Evolutionary conservation across 2,797 vertebrate genomes (phyloP), one percentile per base, ranked within the genome.

Genomic region (Myotis pilosus): DNA sequence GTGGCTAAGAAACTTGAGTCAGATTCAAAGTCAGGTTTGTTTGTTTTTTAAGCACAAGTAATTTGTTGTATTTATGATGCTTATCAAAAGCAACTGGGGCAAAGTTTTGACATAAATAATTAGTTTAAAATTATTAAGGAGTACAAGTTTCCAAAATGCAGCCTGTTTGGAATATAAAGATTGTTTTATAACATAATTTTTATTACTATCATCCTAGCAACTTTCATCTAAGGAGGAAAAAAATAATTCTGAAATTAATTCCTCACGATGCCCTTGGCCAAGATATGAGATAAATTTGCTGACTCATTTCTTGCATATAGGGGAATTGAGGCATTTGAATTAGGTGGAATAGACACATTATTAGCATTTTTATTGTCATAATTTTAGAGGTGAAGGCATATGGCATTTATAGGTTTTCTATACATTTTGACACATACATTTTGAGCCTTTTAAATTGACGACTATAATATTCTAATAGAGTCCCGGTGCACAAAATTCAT

Each of bases 21-120:
- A 90, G 72, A 91, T 55, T 89, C 82, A 33, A 72, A 95, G 93
- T 84, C 41, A 89, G 20, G 19, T 38, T 72, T 72, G 57, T 36
- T 60, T 41, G 38, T 75, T 86, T 60, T 22, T 74, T 81, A 97
- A 94, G 47, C 51, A 88, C 25, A 83, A 93, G 71, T 78, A 91
- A 94, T 94, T 96, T 76, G 91, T 89, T 92, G 80, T 94, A 83
- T 89, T 94, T 94, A 95, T 87, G 80, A 95, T 53, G 57, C 10
- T 89, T 89, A 92, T 95, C 75, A 91, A 96, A 97, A 36, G 55
- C 72, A 95, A 69, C 76, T 28, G 1, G 30, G 93, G 89, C 38
- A 83, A 96, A 79, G 55, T 91, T 95, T 96, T 87, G 93, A 94
- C 92, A 72, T 96, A 89, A 95, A 84, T 97, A 94, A 96, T 92